Evolutionary conservation across 1,140 invertebrate species (phyloP), one percentile per base, ranked within the genome.

Genomic region (Brachionus asplanchnoidis): DNA sequence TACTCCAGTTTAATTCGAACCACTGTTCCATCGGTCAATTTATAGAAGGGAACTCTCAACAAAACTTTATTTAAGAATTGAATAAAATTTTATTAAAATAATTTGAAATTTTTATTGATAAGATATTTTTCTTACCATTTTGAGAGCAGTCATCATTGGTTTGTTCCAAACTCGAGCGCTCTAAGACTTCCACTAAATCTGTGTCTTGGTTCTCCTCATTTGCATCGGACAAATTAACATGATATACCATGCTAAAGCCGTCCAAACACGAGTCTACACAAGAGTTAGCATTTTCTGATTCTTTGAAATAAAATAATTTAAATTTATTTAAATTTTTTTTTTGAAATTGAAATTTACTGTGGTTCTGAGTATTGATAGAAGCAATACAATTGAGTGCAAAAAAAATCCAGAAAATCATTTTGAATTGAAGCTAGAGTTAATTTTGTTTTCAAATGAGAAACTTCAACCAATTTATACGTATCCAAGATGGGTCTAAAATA

Each of bases 211-310:
- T 40, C 14, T 82, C 53, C 12, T 60, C 46, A 40, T 42, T 60
- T 65, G n/a, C 79, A 60, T 60, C n/a, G 17, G 17, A 20, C 17
- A 82, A 68, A 82, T 82, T 68, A 4, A 65, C 40, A 36, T 17
- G 6, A 60, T 82, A 82, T 46, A 11, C n/a, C 26, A 14, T 9
- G 17, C 23, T 68, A 23, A 82, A 82, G 23, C 73, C 73, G 23
- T 82, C 42, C 7, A 23, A 82, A 82, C 50, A 60, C 5, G 79
- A 82, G 53, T 82, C 79, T 28, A 82, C n/a, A 68, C 79, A 82
- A 20, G 79, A 82, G 36, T 82, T 82, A 17, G 53, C 46, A 60
- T 82, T 82, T 42, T 68, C 79, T 28, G 60, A 65, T 60, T 20
- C 79, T 82, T 50, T 1, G 44, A 79, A 56, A 50, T 50, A 53